phyloP scores from a whole-genome alignment of 2,888 invertebrate genomes.

The Hybos culiciformis region DNA sequence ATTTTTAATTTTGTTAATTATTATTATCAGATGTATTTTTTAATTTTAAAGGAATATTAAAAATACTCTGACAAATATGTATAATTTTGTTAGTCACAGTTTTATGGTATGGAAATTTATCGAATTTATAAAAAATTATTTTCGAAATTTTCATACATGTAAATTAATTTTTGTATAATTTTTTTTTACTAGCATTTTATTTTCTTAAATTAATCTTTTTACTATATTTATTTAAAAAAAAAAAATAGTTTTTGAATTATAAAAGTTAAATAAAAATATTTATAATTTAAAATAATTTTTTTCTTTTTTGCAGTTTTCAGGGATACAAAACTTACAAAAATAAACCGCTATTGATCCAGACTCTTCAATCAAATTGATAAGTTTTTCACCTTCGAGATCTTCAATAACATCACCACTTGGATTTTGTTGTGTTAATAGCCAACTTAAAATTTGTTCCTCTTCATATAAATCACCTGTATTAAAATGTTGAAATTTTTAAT shows the following conservation, averaged over 20 bases:
- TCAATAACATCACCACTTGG: conserved; percentile 84
- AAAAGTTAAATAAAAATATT: conserved; percentile 9
- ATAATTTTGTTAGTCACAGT: conserved; percentile 2
- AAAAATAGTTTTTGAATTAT: conserved; percentile 12
- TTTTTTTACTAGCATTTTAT: too few relatives aligned
- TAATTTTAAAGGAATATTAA: neutral
- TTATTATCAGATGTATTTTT: neutral
- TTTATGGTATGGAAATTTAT: too few relatives aligned
- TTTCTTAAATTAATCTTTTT: too few relatives aligned
- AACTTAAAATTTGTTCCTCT: conserved; percentile 75
- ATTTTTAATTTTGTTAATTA: neutral
- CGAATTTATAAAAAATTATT: too few relatives aligned
- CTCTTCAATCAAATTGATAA: conserved; percentile 60
- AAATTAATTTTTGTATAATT: too few relatives aligned
- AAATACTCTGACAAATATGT: neutral
- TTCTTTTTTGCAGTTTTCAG: conserved; percentile 6
- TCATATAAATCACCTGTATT: conserved; percentile 67
- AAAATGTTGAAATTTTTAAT: conserved; percentile 2
- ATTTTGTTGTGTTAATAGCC: conserved; percentile 84
- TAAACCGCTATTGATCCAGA: conserved; percentile 77
- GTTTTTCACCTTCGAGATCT: conserved; percentile 67
- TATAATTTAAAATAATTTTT: neutral
- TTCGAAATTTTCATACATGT: too few relatives aligned
- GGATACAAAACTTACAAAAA: conserved; percentile 73
- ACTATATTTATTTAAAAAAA: conserved; percentile 11